Evolutionary conservation across 2,888 invertebrate species (phyloP).

Genomic region (Pelosia muscerda): DNA sequence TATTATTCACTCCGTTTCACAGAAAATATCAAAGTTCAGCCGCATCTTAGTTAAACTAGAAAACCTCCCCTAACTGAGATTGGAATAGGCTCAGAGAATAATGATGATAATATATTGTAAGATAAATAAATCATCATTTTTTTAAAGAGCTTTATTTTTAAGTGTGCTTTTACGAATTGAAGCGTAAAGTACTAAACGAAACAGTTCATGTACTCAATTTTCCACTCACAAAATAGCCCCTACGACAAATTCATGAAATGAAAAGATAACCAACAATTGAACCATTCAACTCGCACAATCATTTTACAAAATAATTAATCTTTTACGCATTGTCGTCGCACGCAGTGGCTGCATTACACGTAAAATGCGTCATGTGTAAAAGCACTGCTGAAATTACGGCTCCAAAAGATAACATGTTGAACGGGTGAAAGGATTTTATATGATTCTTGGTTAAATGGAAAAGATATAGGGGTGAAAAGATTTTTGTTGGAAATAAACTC

Average conservation of each 20-base stretch:
- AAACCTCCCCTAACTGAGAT: too few species aligned
- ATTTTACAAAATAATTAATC: slow-evolving; percentile 26
- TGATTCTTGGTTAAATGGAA: not conserved
- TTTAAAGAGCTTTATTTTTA: too few species aligned
- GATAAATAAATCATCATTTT: too few species aligned
- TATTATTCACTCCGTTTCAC: too few species aligned
- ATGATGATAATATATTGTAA: too few species aligned
- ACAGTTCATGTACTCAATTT: not conserved
- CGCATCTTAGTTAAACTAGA: too few species aligned
- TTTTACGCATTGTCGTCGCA: slow-evolving; percentile 19
- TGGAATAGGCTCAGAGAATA: too few species aligned
- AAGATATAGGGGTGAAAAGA: slow-evolving; percentile 1
- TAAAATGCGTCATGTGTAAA: slow-evolving; percentile 14
- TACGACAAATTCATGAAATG: slow-evolving; percentile 6
- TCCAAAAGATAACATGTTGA: slow-evolving; percentile 13
- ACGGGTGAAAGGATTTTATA: slow-evolving; percentile 1
- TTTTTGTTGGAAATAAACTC: slow-evolving; percentile 2
- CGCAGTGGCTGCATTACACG: slow-evolving; percentile 10
- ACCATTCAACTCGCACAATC: slow-evolving; percentile 13
- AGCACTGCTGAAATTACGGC: slow-evolving; percentile 13
- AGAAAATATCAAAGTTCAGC: too few species aligned
- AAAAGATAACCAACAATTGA: slow-evolving; percentile 5
- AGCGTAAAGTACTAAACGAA: too few species aligned
- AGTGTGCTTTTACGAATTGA: too few species aligned
- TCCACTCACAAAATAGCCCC: not conserved